Conservation (phyloP, 1,140 invertebrate genomes). For the Drosophila ambigua region DNA sequence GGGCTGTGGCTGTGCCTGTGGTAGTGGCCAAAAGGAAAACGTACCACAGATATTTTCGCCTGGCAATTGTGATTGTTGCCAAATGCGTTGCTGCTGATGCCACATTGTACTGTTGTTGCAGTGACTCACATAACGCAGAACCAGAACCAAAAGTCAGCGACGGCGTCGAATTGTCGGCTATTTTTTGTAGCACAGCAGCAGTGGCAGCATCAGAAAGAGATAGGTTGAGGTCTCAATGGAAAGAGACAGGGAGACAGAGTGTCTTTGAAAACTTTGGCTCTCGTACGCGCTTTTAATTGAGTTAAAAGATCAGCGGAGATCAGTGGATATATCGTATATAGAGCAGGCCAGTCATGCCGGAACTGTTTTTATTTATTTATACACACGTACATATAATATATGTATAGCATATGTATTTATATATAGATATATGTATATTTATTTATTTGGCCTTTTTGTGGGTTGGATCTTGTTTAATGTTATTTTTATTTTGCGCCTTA, state of each 20-base stretch:
- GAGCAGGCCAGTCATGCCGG: constrained; percentile 11
- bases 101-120: constrained; percentile 14
- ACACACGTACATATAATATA: constrained; percentile 11
- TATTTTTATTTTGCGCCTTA: constrained; percentile 71
- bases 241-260: constrained; percentile 49
- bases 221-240: neutral
- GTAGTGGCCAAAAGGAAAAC: constrained; percentile 46
- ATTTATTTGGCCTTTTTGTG: constrained; percentile 21
- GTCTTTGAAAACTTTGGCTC: constrained; percentile 72
- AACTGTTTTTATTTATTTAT: constrained; percentile 25
- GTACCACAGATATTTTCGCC: constrained; percentile 53
- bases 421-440: constrained; percentile 37
- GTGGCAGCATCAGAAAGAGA: too few species aligned
- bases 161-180: constrained; percentile 68
- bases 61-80: constrained; percentile 45
- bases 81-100: constrained; percentile 35
- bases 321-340: constrained; percentile 60
- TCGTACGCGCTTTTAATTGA: constrained; percentile 79
- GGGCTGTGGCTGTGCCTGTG: constrained; percentile 28
- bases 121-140: constrained; percentile 81
- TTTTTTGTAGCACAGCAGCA: constrained; percentile 32
- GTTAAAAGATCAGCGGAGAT: constrained; percentile 78
- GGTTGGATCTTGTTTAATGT: constrained; percentile 45
- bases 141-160: constrained; percentile 15
- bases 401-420: constrained; percentile 4